Evolutionary conservation across 2,113 vertebrate species (phyloP), one percentile per base, ranked within the genome.

Genomic region (Synchiropus splendidus): DNA sequence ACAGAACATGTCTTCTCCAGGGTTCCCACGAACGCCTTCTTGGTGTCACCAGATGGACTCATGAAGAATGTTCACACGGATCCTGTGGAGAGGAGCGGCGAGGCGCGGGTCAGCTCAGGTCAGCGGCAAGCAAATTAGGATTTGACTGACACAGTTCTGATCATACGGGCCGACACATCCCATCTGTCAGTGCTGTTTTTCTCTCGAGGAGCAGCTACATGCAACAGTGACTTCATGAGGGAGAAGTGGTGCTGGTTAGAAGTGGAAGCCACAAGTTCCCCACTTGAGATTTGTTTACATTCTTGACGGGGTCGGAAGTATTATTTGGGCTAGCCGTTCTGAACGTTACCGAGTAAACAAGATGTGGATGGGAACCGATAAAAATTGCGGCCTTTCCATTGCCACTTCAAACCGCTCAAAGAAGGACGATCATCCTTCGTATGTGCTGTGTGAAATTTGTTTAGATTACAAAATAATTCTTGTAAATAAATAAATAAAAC

Each of bases 301-400:
- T 80, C 72, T 55, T 44, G 1, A 6, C 4, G 56, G 54, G 77
- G 73, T 79, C 52, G 49, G 57, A 63, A 67, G 74, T 72, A 65
- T 72, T 82, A 67, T 79, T 82, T 83, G 74, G 79, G 76, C 71
- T 79, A 6, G 35, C 51, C 42, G 5, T 39, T 54, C 48, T 32
- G 46, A 27, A 27, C 21, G 39, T 36, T 55, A 21, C 51, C 41
- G 16, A 39, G 12, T 52, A 66, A 64, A 75, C 58, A 63, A 3
- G 51, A 61, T 75, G 50, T 56, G 6, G 40, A 61, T 72, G 66
- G 67, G 55, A 78, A 75, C 41, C 12, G 5, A 27, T 27, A 27
- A 4, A 8, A 27, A 8, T 27, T 27, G 21, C 21, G 8, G n/a
- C n/a, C n/a, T n/a, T n/a, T n/a, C n/a, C n/a, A n/a, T n/a, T n/a